Evolutionary conservation across 30 jellyfish, hydroid and myxozoan genomes (phyloP).

Genomic region (Phacellophora camtschatica): DNA sequence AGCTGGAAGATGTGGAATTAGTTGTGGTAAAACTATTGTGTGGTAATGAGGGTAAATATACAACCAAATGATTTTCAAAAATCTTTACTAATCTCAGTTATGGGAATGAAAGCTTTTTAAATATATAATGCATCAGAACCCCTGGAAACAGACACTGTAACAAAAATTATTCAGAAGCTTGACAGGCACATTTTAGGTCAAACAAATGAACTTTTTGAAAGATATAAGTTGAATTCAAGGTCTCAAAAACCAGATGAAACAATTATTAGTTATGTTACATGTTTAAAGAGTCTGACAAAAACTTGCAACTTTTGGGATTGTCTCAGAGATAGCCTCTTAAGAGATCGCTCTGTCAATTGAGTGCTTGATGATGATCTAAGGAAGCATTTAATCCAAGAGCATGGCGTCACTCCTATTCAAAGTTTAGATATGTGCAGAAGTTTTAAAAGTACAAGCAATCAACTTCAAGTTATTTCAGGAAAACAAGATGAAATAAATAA

Average conservation of each 20-base stretch:
- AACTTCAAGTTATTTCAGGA: constrained; percentile 23
- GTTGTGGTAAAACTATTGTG: constrained; percentile 15
- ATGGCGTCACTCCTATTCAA: constrained; percentile 1
- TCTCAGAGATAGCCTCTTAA: constrained; percentile 5
- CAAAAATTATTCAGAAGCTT: background rate
- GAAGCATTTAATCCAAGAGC: constrained; percentile 8
- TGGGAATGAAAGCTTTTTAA: constrained; percentile 7
- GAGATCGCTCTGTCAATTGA: constrained; percentile 8
- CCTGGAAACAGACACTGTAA: background rate
- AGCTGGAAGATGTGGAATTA: constrained; percentile 16
- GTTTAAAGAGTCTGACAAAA: constrained; percentile 10
- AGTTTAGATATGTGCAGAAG: constrained; percentile 19
- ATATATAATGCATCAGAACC: constrained; percentile 20
- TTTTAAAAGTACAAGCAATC: constrained; percentile 13
- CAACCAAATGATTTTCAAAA: constrained; percentile 13
- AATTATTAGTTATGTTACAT: constrained; percentile 18
- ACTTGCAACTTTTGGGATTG: constrained; percentile 14
- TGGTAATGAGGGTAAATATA: constrained; percentile 13
- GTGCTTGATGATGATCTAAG: constrained; percentile 11
- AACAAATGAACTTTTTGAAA: background rate
- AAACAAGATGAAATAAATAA: constrained; percentile 9
- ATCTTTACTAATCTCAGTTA: constrained; percentile 7
- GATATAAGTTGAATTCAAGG: background rate
- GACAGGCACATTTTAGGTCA: constrained; percentile 11
- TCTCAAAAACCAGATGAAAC: constrained; percentile 35